Base-by-base conservation (phyloP, 2,888 invertebrate species). In the Oscheius sp. region DNA sequence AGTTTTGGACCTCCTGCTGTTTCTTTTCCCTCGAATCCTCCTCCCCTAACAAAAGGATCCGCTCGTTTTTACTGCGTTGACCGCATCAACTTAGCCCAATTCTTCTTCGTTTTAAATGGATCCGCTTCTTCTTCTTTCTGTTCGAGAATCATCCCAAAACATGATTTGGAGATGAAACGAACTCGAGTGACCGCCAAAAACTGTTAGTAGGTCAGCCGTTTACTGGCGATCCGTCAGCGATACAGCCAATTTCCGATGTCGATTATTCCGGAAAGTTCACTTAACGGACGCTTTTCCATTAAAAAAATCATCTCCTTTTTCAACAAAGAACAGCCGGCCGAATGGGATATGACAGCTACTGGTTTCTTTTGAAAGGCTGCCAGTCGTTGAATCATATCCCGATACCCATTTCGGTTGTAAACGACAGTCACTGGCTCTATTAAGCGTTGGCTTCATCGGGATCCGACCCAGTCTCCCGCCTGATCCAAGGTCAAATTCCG, bases 171-270 rank as follows among this genome's bases (percentile, higher is more conserved):
- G 36, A 14, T 36, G 47, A 17, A 20, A 14, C 32, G 54, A 32
- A 32, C 54, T 54, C 24, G 54, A 54, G 54, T 54, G 54, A 54
- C 54, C 54, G 54, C 54, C 33, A 54, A 54, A 54, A 54, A 54
- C 54, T 54, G 54, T 54, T 54, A 54, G 54, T 54, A 36, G 54
- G 54, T 54, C 54, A 54, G 54, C 20, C 54, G 54, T 54, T 54
- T 54, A 54, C 54, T 54, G 54, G 32, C 54, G 54, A 54, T 54
- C 54, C 32, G 36, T 54, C 54, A 54, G 12, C n/a, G 54, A 54
- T 33, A 54, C 33, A 54, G 54, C 54, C 54, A 54, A 54, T 54
- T 41, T 41, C 20, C 20, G 14, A 41, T 41, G 41, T 12, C 20
- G n/a, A 17, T 41, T 41, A 17, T 41, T 12, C 12, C 41, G 41